phyloP scores from a whole-genome alignment of 2,797 vertebrate species.

The Adelosebastes latens region DNA sequence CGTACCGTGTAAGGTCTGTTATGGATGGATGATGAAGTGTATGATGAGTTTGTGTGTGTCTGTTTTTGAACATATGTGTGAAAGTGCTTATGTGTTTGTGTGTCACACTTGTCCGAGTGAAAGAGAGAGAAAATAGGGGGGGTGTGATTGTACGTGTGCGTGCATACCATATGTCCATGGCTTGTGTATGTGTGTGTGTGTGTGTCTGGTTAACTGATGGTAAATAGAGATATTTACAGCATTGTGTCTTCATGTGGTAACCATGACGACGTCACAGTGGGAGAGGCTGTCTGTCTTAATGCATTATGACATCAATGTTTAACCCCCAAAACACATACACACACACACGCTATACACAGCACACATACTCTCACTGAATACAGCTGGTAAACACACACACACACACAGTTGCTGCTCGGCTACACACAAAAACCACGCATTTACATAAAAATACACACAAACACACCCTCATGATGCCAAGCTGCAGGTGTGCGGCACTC shows the following conservation, averaged over 20 bases:
- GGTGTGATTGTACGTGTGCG: conserved; percentile 5
- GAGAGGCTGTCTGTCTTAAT: conserved; percentile 77
- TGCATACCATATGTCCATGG: conserved; percentile 38
- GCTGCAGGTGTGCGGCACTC: conserved; percentile 43
- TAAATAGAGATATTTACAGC: conserved; percentile 83
- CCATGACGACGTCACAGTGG: conserved; percentile 81
- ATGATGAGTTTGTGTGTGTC: neutral
- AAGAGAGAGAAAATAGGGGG: neutral
- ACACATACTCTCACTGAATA: conserved; percentile 3
- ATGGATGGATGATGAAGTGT: neutral
- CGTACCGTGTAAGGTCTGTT: neutral
- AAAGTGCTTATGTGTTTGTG: conserved; percentile 23
- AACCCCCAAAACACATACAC: conserved; percentile 27
- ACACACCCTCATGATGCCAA: conserved; percentile 37
- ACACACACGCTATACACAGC: neutral
- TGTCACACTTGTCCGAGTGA: conserved; percentile 25
- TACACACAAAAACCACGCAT: conserved; percentile 26
- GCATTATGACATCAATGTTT: conserved; percentile 75
- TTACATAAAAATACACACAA: conserved; percentile 42
- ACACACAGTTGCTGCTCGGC: conserved; percentile 32
- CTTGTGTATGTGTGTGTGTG: conserved; percentile 8
- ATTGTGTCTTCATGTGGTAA: conserved; percentile 80
- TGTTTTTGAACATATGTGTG: conserved; percentile 19
- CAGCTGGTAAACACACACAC: conserved; percentile 27
- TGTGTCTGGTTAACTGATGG: conserved; percentile 66